Evolutionary conservation across 2,797 vertebrate species (phyloP).

Genomic region (Oreonectes daqikongensis): DNA sequence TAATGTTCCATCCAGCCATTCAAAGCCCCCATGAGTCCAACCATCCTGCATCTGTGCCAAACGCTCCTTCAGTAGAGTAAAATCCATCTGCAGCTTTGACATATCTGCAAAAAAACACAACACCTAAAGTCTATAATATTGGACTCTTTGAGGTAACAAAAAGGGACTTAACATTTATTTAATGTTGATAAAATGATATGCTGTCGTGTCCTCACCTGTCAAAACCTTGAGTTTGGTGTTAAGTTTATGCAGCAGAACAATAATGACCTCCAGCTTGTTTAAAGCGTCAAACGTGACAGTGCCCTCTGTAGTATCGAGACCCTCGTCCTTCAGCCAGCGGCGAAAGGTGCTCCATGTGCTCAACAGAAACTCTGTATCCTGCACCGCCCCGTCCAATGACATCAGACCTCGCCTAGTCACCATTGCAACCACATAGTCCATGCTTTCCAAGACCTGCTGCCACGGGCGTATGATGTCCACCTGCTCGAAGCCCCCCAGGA

Average conservation of each 20-base stretch:
- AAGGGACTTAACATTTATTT: too few relatives aligned
- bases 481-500: conserved; percentile 97
- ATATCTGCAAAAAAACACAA: conserved; percentile 77
- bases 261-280: conserved; percentile 90
- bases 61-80: conserved; percentile 84
- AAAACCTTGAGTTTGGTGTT: conserved; percentile 91
- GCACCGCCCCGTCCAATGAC: conserved; percentile 81
- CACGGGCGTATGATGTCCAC: conserved; percentile 92
- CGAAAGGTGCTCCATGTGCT: conserved; percentile 91
- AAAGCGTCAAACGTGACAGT: conserved; percentile 83
- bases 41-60: conserved; percentile 82
- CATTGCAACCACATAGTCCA: conserved; percentile 82
- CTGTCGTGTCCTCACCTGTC: too few relatives aligned
- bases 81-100: conserved; percentile 88
- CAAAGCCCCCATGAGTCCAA: conserved; percentile 87
- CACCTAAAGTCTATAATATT: background rate
- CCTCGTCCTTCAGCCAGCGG: conserved; percentile 82
- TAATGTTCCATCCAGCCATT: conserved; percentile 95
- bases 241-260: conserved; percentile 87
- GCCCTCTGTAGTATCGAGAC: conserved; percentile 77
- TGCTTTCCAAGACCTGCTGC: conserved; percentile 87
- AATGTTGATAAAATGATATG: too few relatives aligned
- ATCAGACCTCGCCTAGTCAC: conserved; percentile 87
- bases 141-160: too few relatives aligned
- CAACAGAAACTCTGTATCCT: conserved; percentile 89